Evolutionary conservation across 2,888 invertebrate species (phyloP), one percentile per base, ranked within the genome.

Genomic region (Buathra laborator): DNA sequence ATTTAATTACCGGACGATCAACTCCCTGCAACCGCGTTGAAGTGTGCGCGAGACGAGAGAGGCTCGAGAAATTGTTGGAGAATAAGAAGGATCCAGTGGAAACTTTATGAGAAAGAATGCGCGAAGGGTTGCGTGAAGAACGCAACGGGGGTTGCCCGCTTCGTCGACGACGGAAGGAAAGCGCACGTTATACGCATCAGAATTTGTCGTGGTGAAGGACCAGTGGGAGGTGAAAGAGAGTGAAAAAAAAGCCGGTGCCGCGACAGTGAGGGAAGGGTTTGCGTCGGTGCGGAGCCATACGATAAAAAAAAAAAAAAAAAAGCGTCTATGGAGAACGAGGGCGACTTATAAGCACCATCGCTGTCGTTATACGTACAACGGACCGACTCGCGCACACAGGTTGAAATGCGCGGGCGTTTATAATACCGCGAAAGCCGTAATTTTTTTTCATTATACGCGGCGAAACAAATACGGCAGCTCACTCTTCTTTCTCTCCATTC

Each of bases 351-450:
- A 85, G 85, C 70, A 79, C 74, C 81, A 32, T 48, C 48, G 32
- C 71, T 71, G 76, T 82, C 79, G 71, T 82, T 71, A 81, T 48
- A 71, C 66, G n/a, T 19, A 24, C 53, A 51, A 19, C 37, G 44
- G 19, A 66, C 19, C 12, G 32, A 29, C 10, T 68, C 48, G 37
- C 46, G 51, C 14, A 29, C 48, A 48, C 29, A 78, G 70, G 48
- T 62, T 44, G 84, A 43, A 77, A 70, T 68, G 59, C 75, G 81
- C 78, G 70, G 62, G 84, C 86, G 86, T 87, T 85, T 86, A 86
- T 89, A 91, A 91, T 88, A 87, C 86, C 87, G 86, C 88, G 87
- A 90, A 89, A 90, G 89, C 88, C 89, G 89, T 89, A 90, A 90
- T 83, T 84, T 90, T 90, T 89, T 90, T 90, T 90, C 90, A 90